Evolutionary conservation across 1,140 invertebrate species (phyloP).

Genomic region (Leptonema lineaticorne): DNA sequence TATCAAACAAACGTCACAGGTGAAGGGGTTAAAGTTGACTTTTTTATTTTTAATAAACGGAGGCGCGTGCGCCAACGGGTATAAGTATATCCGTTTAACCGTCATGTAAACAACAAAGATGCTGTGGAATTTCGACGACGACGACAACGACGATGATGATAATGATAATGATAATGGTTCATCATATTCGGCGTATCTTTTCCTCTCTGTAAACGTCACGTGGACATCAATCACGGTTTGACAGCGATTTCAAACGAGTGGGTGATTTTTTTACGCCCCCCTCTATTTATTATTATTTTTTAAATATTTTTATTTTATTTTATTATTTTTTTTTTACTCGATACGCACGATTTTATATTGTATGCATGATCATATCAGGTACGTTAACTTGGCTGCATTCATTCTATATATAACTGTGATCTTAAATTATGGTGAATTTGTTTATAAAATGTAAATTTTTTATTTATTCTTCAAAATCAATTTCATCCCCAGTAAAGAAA

Average conservation of each 20-base stretch:
- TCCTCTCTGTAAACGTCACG: slow-evolving; percentile 21
- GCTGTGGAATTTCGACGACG: slow-evolving; percentile 3
- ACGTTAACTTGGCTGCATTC: no score
- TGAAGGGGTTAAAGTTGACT: slow-evolving; percentile 1
- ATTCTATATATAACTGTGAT: no score
- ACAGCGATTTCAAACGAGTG: slow-evolving; percentile 37
- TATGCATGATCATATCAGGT: no score
- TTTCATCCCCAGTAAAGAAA: no score
- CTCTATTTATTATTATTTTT: neutral
- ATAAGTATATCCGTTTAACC: neutral
- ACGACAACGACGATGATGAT: no score
- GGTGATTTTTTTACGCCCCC: slow-evolving; percentile 22
- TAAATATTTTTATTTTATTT: neutral
- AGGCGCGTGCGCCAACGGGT: neutral
- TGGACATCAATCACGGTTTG: slow-evolving; percentile 36
- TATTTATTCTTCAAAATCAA: no score
- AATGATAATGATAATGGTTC: no score
- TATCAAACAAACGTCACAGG: no score
- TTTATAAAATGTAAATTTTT: no score
- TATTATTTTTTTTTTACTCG: no score
- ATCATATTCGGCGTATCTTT: neutral
- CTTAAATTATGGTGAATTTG: no score
- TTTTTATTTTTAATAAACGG: neutral
- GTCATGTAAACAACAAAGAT: neutral
- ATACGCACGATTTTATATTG: no score